A percentile compares a stretch with the other conserved stretches of the same genome.
These are phyloP conservation scores for Tenthredo scrophulariae DNA, from an alignment of 2,888 invertebrate species.

Conservation along the genomic window DNA sequence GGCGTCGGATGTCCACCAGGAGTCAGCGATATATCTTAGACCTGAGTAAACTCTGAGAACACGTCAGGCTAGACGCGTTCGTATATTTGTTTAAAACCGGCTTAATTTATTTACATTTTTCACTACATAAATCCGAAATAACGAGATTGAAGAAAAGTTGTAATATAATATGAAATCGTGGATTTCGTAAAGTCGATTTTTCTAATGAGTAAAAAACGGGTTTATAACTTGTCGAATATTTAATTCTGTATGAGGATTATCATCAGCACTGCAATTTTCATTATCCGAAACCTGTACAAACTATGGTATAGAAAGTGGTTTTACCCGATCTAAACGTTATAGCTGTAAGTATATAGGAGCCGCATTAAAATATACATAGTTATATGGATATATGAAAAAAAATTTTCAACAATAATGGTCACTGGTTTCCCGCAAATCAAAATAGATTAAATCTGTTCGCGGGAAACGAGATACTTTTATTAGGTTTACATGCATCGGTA, in stretches of 20 bases:
- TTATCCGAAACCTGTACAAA: constrained; percentile 43
- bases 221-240: too few species aligned
- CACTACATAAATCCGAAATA: too few species aligned
- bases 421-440: constrained; percentile 43
- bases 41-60: constrained; percentile 14
- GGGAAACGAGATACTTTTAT: constrained; percentile 33
- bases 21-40: constrained; percentile 36
- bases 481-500: constrained; percentile 53
- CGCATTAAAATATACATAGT: background rate
- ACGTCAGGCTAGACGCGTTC: background rate
- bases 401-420: background rate
- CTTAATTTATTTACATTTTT: background rate
- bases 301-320: background rate
- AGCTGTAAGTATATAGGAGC: too few species aligned
- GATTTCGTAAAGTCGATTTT: too few species aligned
- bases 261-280: background rate
- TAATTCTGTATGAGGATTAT: too few species aligned
- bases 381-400: background rate
- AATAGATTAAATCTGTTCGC: constrained; percentile 49
- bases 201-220: too few species aligned
- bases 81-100: background rate
- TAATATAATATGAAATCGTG: background rate
- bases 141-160: too few species aligned
- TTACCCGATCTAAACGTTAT: background rate
- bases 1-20: constrained; percentile 44